Evolutionary conservation across 2,113 vertebrate genomes (phyloP).

Genomic region (Semicossyphus pulcher): DNA sequence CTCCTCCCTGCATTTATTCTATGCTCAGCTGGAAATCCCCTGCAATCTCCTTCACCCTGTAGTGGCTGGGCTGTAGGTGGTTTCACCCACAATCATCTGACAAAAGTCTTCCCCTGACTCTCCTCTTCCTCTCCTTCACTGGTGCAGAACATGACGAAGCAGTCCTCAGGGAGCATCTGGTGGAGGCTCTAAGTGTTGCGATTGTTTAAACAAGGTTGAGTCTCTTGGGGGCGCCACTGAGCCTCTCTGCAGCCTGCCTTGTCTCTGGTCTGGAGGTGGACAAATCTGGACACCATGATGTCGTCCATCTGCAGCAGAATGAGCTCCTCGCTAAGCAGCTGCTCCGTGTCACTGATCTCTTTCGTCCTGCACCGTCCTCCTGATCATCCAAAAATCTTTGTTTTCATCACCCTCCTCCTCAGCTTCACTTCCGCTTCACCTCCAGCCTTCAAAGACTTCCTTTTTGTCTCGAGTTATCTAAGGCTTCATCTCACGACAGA

Average conservation of each 20-base stretch:
- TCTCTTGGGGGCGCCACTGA: constrained; percentile 25
- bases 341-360: constrained; percentile 36
- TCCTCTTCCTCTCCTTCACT: background rate
- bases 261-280: constrained; percentile 45
- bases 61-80: background rate
- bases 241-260: constrained; percentile 28
- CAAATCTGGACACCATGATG: constrained; percentile 46
- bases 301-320: constrained; percentile 53
- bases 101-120: background rate
- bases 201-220: background rate
- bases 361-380: constrained; percentile 46
- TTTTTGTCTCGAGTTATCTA: background rate
- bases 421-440: background rate
- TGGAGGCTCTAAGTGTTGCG: background rate
- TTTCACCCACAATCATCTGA: background rate
- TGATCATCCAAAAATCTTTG: background rate
- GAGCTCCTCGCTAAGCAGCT: constrained; percentile 43
- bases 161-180: background rate
- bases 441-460: background rate
- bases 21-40: background rate
- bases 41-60: background rate
- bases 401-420: background rate
- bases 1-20: background rate
- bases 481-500: background rate
- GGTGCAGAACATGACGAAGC: background rate